These are phyloP conservation scores for Diadumene lineata DNA, from an alignment of 92 coral and sea anemone species.

Conservation along the genomic window DNA sequence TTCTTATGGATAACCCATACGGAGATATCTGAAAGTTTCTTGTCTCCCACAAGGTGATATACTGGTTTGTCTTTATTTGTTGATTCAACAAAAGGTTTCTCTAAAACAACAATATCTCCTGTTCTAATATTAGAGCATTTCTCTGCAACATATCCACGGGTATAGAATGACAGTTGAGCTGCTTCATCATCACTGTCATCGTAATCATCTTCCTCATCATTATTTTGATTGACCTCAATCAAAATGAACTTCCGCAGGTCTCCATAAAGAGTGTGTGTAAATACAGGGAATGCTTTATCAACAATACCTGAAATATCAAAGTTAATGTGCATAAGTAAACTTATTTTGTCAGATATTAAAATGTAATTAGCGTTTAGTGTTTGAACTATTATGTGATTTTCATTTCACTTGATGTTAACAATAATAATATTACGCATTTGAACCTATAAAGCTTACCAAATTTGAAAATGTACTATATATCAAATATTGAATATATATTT, in stretches of 20 bases:
- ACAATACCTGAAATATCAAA: slow-evolving; percentile 40
- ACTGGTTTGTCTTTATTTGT: slow-evolving; percentile 2
- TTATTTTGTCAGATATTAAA: no score
- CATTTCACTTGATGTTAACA: no score
- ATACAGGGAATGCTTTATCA: slow-evolving; percentile 35
- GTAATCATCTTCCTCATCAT: slow-evolving; percentile 18
- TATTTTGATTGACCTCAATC: slow-evolving; percentile 28
- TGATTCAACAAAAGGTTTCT: slow-evolving; percentile 30
- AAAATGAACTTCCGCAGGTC: slow-evolving; percentile 51
- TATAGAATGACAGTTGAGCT: slow-evolving; percentile 3
- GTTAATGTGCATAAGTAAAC: no score
- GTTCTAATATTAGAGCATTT: slow-evolving; percentile 20
- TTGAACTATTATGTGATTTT: background rate
- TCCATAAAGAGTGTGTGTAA: slow-evolving; percentile 29
- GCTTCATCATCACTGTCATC: slow-evolving; percentile 13
- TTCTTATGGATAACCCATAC: slow-evolving; percentile 22
- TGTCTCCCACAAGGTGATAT: slow-evolving; percentile 24
- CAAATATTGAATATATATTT: no score
- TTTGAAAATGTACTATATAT: no score
- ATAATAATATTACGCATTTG: no score
- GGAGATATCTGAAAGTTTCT: slow-evolving; percentile 26
- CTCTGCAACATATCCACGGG: slow-evolving; percentile 50
- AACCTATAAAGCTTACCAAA: no score
- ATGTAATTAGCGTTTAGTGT: no score
- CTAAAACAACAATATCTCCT: slow-evolving; percentile 47